Conservation (phyloP, 2,888 invertebrate species). For the Acrocyrtus sp. region DNA sequence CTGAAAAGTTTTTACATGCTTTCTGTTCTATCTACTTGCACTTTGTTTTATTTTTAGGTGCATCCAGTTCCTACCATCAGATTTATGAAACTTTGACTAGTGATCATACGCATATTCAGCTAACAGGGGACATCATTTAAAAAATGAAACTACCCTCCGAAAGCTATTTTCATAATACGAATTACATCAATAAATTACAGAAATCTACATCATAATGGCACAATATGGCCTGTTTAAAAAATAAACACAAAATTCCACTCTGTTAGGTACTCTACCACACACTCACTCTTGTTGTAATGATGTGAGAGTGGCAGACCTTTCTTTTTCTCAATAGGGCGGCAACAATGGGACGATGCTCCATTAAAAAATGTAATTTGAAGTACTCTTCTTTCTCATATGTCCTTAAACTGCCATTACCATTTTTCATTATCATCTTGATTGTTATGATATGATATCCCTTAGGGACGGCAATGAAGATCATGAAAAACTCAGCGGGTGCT, state of each 20-base stretch:
- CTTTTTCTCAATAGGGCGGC: background rate
- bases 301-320: background rate
- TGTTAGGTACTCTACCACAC: background rate
- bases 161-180: no score
- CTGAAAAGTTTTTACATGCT: no score
- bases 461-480: constrained; percentile 55
- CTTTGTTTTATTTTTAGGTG: no score
- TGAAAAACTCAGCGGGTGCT: constrained; percentile 62
- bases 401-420: constrained; percentile 30
- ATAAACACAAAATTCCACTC: background rate
- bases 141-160: no score
- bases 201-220: no score
- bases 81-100: no score
- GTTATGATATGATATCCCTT: constrained; percentile 25
- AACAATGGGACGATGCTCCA: background rate
- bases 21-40: no score
- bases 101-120: no score
- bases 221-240: no score
- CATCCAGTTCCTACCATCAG: no score
- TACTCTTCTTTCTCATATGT: constrained; percentile 17
- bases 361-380: constrained; percentile 18
- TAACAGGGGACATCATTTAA: no score
- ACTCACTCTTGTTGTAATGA: background rate
- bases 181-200: no score
- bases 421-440: constrained; percentile 33